Evolutionary conservation across 2,888 invertebrate species (phyloP).

Genomic region (Parnassius smintheus): DNA sequence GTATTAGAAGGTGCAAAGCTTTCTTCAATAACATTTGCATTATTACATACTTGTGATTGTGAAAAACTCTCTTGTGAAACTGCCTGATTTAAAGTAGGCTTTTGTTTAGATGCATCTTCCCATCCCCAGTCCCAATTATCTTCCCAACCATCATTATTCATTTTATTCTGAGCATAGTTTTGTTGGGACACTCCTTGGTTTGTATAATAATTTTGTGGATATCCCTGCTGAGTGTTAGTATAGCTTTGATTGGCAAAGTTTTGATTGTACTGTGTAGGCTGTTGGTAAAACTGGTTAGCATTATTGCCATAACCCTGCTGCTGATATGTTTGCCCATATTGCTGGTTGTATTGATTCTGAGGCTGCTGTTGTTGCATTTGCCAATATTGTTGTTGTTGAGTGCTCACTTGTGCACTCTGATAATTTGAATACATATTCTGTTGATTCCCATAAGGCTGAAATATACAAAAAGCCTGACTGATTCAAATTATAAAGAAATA

Average conservation of each 20-base stretch:
- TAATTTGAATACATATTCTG: conserved; percentile 62
- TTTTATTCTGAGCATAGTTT: conserved; percentile 46
- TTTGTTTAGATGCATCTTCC: conserved; percentile 78
- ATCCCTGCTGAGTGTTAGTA: conserved; percentile 47
- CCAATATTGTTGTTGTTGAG: conserved; percentile 60
- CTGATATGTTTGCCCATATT: conserved; percentile 63
- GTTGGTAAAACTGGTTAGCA: conserved; percentile 61
- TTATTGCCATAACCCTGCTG: conserved; percentile 56
- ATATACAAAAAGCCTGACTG: conserved; percentile 32
- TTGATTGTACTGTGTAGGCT: conserved; percentile 55
- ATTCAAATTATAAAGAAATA: conserved; percentile 3
- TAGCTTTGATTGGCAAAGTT: conserved; percentile 55
- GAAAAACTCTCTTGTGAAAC: conserved; percentile 32
- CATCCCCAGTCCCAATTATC: conserved; percentile 83
- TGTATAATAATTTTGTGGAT: conserved; percentile 58
- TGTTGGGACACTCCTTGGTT: conserved; percentile 51
- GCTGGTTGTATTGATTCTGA: conserved; percentile 62
- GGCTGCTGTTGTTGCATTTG: conserved; percentile 46
- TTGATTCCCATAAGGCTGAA: conserved; percentile 64
- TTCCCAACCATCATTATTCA: conserved; percentile 63
- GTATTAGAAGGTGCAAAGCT: conserved; percentile 80
- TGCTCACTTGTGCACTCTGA: conserved; percentile 40
- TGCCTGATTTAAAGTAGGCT: conserved; percentile 37
- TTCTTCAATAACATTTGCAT: conserved; percentile 79
- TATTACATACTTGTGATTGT: conserved; percentile 48